A percentile compares a stretch with the other conserved stretches of the same genome.
Conservation (phyloP, 2,113 vertebrate species). For the Monopterus albus region DNA sequence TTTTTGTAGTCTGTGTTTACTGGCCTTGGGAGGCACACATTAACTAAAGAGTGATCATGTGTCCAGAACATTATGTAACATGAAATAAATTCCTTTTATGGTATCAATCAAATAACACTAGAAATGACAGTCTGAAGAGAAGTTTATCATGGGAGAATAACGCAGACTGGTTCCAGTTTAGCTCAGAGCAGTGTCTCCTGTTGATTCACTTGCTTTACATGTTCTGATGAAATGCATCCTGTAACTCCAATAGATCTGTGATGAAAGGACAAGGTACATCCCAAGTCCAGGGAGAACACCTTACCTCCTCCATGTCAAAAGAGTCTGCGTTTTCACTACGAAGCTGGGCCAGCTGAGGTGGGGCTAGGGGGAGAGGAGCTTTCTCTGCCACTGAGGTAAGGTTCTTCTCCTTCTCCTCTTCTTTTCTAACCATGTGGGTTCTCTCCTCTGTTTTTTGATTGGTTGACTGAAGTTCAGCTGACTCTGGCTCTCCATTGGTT, state of each 20-base stretch:
- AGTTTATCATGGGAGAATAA: too few relatives aligned
- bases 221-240: too few relatives aligned
- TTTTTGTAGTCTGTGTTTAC: background rate
- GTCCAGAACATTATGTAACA: background rate
- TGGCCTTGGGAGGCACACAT: too few relatives aligned
- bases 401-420: conserved; percentile 45
- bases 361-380: conserved; percentile 35
- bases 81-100: background rate
- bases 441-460: conserved; percentile 49
- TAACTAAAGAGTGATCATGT: background rate
- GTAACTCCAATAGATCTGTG: too few relatives aligned
- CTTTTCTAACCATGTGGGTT: background rate
- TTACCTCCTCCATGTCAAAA: conserved; percentile 98
- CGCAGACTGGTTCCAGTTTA: too few relatives aligned
- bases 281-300: background rate
- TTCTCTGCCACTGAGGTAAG: conserved; percentile 74
- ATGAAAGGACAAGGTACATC: too few relatives aligned
- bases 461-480: conserved; percentile 45
- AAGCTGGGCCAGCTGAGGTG: conserved; percentile 84
- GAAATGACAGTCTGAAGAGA: too few relatives aligned
- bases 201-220: too few relatives aligned
- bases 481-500: conserved; percentile 24
- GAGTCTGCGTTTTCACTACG: conserved; percentile 88
- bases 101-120: too few relatives aligned
- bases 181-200: background rate